These are phyloP conservation scores for Liparis tanakae DNA, from an alignment of 2,797 vertebrate genomes.

Conservation along the genomic window DNA sequence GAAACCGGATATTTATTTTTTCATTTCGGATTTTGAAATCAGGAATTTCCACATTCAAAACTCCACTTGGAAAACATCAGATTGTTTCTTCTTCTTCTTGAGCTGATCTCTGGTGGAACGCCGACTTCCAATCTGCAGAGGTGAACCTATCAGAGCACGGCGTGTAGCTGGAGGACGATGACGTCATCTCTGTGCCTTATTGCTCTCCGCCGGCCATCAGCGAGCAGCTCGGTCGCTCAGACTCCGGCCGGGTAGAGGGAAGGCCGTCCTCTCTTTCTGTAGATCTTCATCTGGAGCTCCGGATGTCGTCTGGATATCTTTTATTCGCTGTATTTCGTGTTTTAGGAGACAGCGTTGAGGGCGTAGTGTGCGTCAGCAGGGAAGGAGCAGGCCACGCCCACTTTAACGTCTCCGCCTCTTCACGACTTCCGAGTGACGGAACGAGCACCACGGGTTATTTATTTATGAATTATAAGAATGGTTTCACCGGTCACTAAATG, in stretches of 20 bases:
- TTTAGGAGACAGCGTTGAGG: background rate
- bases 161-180: constrained; percentile 46
- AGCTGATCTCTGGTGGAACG: background rate
- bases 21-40: too few species aligned
- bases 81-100: background rate
- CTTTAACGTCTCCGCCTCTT: constrained; percentile 22
- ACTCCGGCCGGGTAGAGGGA: background rate
- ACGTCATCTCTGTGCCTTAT: constrained; percentile 75
- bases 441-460: constrained; percentile 55
- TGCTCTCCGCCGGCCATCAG: constrained; percentile 49
- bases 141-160: too few species aligned
- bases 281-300: constrained; percentile 5
- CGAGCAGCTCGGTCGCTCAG: too few species aligned
- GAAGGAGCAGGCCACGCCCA: constrained; percentile 55
- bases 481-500: constrained; percentile 57
- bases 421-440: constrained; percentile 71
- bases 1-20: background rate
- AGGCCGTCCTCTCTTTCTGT: constrained; percentile 8
- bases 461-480: constrained; percentile 40
- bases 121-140: constrained; percentile 19
- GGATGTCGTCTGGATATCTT: constrained; percentile 19
- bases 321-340: constrained; percentile 1
- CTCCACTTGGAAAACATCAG: background rate
- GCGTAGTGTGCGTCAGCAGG: constrained; percentile 26
- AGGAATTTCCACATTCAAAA: constrained; percentile 2